Percentiles rank a stretch among this genome's conserved stretches.
phyloP scores from a whole-genome alignment of 92 coral and sea anemone species.

The Actinernus sp. region DNA sequence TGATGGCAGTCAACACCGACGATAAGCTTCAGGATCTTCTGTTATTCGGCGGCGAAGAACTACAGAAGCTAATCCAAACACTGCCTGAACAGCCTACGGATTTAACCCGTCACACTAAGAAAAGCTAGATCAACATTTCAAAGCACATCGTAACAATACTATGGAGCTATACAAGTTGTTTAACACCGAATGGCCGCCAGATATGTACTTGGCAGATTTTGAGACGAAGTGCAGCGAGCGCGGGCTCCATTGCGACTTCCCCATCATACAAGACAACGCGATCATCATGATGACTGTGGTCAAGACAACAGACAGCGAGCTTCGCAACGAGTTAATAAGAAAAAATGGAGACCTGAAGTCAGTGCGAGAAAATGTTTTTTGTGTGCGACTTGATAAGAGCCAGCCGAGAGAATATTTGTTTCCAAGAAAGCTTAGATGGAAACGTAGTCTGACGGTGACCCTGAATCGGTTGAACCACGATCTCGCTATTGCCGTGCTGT shows the following conservation, averaged over 20 bases:
- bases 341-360: slow-evolving; percentile 42
- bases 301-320: slow-evolving; percentile 40
- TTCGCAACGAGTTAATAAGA: slow-evolving; percentile 29
- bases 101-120: too few species aligned
- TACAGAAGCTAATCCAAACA: slow-evolving; percentile 50
- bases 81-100: slow-evolving; percentile 29
- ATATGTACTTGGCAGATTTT: slow-evolving; percentile 24
- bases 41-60: slow-evolving; percentile 42
- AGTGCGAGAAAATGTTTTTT: slow-evolving; percentile 37
- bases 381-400: too few species aligned
- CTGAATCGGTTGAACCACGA: too few species aligned
- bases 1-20: slow-evolving; percentile 21
- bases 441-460: too few species aligned
- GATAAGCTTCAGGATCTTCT: slow-evolving; percentile 40
- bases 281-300: slow-evolving; percentile 30
- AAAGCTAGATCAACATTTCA: too few species aligned
- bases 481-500: too few species aligned
- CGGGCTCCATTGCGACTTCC: slow-evolving; percentile 19
- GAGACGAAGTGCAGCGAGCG: slow-evolving; percentile 32
- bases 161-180: slow-evolving; percentile 30
- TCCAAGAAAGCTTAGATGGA: too few species aligned
- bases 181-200: slow-evolving; percentile 38
- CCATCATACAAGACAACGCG: slow-evolving; percentile 13
- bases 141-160: too few species aligned
- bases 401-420: too few species aligned